Percentiles rank a stretch among this genome's conserved stretches.
Conservation (phyloP, 2,113 vertebrate species). For the Nycticebus coucang region DNA sequence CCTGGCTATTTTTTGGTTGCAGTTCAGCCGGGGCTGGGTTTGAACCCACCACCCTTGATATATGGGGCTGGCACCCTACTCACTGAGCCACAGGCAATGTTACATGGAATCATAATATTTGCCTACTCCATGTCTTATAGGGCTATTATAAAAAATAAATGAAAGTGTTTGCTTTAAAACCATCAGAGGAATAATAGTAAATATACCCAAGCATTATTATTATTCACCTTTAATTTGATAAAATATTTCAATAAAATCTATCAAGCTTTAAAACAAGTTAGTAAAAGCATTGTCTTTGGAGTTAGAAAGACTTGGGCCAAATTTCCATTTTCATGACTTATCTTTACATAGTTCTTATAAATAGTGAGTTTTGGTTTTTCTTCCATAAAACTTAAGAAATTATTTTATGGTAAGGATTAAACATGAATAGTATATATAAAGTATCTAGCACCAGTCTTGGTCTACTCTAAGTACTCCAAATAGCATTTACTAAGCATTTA, state of each 20-base stretch:
- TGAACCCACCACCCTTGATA: too few relatives aligned
- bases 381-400: not conserved
- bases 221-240: not conserved
- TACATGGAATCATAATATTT: not conserved
- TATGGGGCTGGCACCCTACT: too few relatives aligned
- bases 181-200: not conserved
- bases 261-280: not conserved
- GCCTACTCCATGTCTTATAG: not conserved
- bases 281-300: not conserved
- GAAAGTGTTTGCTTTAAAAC: not conserved
- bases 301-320: not conserved
- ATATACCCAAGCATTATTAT: not conserved
- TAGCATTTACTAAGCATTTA: not conserved
- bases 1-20: too few relatives aligned
- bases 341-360: not conserved
- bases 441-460: not conserved
- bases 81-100: too few relatives aligned
- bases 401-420: not conserved
- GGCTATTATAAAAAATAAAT: slow-evolving; percentile 21
- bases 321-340: not conserved
- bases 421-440: not conserved
- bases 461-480: not conserved
- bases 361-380: not conserved
- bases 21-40: too few relatives aligned
- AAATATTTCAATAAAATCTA: not conserved